Percentiles rank a stretch among this genome's conserved stretches.
phyloP scores from a whole-genome alignment of 2,113 vertebrate genomes.

The Machaerirhynchus nigripectus region DNA sequence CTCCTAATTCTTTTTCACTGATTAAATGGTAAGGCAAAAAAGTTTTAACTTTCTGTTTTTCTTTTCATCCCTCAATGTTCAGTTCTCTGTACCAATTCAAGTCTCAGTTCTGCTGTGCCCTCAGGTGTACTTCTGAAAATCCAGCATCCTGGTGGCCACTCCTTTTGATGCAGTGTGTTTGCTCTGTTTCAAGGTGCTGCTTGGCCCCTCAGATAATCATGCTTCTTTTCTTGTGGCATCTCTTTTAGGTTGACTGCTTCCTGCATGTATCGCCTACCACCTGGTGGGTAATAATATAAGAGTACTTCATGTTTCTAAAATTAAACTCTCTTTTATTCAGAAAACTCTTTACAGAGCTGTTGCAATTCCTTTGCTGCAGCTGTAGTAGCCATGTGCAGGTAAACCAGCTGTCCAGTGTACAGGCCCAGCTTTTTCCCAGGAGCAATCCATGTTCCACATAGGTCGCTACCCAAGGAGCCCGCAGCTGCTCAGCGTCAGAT shows the following conservation, averaged over 20 bases:
- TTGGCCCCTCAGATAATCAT: conserved; percentile 3
- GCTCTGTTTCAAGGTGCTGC: conserved; percentile 39
- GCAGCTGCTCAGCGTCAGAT: accelerated
- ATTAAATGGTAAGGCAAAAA: conserved; percentile 14
- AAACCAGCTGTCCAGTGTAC: not conserved
- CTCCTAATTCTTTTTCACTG: conserved; percentile 32
- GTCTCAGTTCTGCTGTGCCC: conserved; percentile 17
- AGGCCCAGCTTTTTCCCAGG: not conserved
- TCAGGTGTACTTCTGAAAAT: conserved; percentile 41
- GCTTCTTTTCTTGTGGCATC: not conserved
- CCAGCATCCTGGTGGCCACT: conserved; percentile 28
- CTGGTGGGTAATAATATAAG: conserved; percentile 24
- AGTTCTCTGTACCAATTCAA: not conserved
- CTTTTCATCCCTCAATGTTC: conserved; percentile 26
- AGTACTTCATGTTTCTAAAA: conserved; percentile 47
- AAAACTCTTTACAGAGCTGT: not conserved
- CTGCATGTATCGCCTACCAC: not conserved
- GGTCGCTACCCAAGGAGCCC: accelerated
- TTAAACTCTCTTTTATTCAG: conserved; percentile 13
- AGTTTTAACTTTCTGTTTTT: conserved; percentile 2
- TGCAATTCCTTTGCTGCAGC: not conserved
- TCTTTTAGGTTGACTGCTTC: conserved; percentile 2
- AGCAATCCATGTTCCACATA: not conserved
- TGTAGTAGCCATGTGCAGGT: not conserved
- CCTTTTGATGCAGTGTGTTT: conserved; percentile 41